Percentiles rank a stretch among this genome's conserved stretches.
These are phyloP conservation scores for Heliconius nattereri DNA, from an alignment of 1,140 invertebrate genomes.

Conservation along the genomic window DNA sequence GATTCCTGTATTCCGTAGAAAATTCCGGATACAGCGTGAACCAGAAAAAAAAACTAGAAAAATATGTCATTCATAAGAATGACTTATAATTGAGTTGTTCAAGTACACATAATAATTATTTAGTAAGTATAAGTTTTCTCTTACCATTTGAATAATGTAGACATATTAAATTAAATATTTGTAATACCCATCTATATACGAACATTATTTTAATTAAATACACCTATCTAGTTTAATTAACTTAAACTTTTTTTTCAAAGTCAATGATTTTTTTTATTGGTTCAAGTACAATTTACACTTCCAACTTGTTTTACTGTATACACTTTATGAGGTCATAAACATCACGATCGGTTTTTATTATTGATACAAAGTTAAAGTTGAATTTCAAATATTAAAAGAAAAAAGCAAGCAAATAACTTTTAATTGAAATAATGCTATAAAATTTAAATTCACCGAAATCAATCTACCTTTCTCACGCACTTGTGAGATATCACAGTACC, in stretches of 20 bases:
- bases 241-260: background rate
- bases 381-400: background rate
- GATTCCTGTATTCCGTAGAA: too few relatives aligned
- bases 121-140: background rate
- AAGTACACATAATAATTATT: background rate
- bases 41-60: background rate
- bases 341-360: background rate
- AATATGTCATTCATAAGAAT: background rate
- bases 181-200: background rate
- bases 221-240: background rate
- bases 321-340: background rate
- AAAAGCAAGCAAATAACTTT: background rate
- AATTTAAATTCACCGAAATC: background rate
- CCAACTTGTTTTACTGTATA: background rate
- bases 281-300: background rate
- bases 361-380: conserved; percentile 4
- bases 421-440: background rate
- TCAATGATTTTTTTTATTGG: background rate
- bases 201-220: background rate
- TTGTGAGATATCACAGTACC: conserved; percentile 19
- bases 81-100: background rate
- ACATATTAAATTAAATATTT: conserved; percentile 10
- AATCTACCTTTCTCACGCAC: background rate
- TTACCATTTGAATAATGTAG: conserved; percentile 24
- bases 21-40: background rate